Evolutionary conservation across 2,113 vertebrate species (phyloP).

Genomic region (Trogon melanurus): DNA sequence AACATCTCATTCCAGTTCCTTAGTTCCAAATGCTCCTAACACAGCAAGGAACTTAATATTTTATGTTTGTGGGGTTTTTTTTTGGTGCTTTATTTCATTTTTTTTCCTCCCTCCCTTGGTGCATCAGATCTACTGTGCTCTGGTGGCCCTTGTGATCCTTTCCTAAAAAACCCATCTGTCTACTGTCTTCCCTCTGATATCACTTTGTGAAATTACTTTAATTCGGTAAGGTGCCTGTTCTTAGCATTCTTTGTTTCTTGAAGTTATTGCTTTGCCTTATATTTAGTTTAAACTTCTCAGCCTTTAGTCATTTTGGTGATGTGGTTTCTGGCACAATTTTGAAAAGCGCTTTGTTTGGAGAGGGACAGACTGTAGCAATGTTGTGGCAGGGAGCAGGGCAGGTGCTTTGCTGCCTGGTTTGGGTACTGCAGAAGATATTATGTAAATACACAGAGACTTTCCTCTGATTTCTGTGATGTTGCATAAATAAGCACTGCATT

Average conservation of each 20-base stretch:
- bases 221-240: not conserved
- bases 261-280: not conserved
- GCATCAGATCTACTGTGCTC: not conserved
- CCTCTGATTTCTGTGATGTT: not conserved
- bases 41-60: not conserved
- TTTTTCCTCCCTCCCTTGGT: rapidly evolving
- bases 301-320: not conserved
- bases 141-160: not conserved
- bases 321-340: not conserved
- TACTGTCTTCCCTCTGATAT: not conserved
- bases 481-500: not conserved
- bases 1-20: not conserved
- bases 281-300: not conserved
- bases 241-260: no score
- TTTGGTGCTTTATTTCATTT: no score
- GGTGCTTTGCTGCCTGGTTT: not conserved
- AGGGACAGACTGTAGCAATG: not conserved
- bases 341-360: not conserved
- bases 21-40: not conserved
- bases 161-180: not conserved
- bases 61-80: not conserved
- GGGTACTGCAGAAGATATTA: not conserved
- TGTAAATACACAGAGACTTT: not conserved
- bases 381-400: not conserved
- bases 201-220: not conserved